Evolutionary conservation across 2,888 invertebrate species (phyloP).

Genomic region (Drosophila mettleri): DNA sequence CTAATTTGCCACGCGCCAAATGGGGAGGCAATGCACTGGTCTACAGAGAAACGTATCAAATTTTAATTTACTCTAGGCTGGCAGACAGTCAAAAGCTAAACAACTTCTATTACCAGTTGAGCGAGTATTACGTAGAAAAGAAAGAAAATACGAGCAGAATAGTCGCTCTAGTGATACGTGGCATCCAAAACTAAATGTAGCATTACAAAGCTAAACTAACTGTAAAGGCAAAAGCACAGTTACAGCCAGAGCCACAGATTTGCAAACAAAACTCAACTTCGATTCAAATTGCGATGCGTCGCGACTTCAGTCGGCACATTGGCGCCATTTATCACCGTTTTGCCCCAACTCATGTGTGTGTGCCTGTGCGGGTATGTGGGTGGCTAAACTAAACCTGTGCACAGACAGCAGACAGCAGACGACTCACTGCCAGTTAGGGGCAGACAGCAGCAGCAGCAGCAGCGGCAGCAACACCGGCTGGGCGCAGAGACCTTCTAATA

Average conservation of each 20-base stretch:
- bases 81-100: background rate
- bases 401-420: slow-evolving; percentile 41
- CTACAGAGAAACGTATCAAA: too few species aligned
- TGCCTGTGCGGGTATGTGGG: slow-evolving; percentile 24
- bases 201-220: slow-evolving; percentile 48
- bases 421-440: slow-evolving; percentile 27
- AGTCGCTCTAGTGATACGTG: background rate
- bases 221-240: background rate
- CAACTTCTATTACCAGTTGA: background rate
- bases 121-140: background rate
- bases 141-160: background rate
- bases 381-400: slow-evolving; percentile 71
- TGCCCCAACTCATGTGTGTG: slow-evolving; percentile 44
- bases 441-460: slow-evolving; percentile 39
- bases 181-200: slow-evolving; percentile 24
- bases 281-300: slow-evolving; percentile 66
- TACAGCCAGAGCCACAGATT: background rate
- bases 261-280: slow-evolving; percentile 11
- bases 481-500: slow-evolving; percentile 66
- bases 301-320: slow-evolving; percentile 82
- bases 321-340: slow-evolving; percentile 85
- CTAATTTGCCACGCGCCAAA: too few species aligned
- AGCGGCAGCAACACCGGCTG: slow-evolving; percentile 28
- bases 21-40: too few species aligned
- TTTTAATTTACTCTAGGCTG: too few species aligned